Evolutionary conservation across 2,113 vertebrate genomes (phyloP).

Genomic region (Protobothrops flavoviridis): DNA sequence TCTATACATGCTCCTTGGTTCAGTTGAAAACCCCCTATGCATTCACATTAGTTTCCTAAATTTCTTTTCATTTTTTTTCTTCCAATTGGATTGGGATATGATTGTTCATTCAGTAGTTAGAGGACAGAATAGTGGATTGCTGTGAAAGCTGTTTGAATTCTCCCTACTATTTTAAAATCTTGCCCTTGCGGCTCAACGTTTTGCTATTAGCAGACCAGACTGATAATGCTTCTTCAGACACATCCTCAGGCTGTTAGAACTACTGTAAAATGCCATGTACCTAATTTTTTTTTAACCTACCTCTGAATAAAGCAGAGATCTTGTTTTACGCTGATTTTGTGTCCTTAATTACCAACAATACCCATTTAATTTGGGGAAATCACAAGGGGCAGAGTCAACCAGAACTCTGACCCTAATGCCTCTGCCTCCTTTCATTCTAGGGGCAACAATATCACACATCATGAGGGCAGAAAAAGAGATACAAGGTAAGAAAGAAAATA

Average conservation of each 20-base stretch:
- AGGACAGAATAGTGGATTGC: neutral
- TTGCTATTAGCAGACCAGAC: neutral
- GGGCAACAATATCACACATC: neutral
- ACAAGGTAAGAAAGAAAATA: neutral
- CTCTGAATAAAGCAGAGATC: neutral
- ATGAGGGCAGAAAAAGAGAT: neutral
- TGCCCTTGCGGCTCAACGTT: neutral
- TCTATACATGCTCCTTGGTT: neutral
- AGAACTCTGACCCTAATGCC: neutral
- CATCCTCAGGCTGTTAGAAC: neutral
- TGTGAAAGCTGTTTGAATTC: neutral
- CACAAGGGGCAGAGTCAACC: neutral
- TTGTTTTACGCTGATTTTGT: neutral
- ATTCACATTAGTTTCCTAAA: neutral
- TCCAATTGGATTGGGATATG: neutral
- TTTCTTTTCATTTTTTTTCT: neutral
- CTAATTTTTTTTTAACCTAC: neutral
- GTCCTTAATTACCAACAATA: neutral
- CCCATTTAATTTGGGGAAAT: neutral
- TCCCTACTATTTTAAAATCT: neutral
- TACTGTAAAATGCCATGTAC: neutral
- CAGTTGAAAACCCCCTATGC: neutral
- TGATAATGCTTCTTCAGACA: neutral
- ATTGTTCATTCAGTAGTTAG: neutral
- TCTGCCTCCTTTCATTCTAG: neutral